These are phyloP conservation scores for Stichodactyla helianthus DNA, from an alignment of 64 coral and sea anemone species.

Conservation along the genomic window DNA sequence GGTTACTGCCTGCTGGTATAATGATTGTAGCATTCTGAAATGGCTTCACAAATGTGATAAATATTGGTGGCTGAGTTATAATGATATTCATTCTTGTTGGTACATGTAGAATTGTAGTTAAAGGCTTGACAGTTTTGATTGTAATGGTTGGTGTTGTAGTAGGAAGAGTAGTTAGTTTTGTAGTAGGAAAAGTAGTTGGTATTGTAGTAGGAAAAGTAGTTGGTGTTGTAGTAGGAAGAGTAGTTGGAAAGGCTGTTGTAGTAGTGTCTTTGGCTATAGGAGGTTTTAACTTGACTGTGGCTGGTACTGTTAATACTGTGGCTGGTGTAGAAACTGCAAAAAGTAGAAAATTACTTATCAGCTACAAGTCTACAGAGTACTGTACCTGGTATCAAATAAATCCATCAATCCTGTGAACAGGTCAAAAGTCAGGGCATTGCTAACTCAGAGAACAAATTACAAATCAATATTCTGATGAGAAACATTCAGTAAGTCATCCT, in stretches of 20 bases:
- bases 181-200: not conserved
- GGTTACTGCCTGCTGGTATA: not conserved
- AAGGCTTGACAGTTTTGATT: not conserved
- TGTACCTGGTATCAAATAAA: no score
- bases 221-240: not conserved
- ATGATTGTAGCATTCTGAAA: constrained; percentile 18
- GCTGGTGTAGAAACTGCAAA: not conserved
- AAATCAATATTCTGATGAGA: no score
- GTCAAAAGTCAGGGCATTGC: no score
- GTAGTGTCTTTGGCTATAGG: not conserved
- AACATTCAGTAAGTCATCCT: no score
- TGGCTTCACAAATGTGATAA: constrained; percentile 28
- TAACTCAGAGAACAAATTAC: no score
- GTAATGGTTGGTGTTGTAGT: not conserved
- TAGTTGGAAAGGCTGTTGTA: not conserved
- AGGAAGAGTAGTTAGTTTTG: not conserved
- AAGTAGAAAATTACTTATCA: not conserved
- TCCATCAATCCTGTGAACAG: no score
- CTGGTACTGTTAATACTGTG: not conserved
- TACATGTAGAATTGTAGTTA: not conserved
- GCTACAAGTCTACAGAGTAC: no score
- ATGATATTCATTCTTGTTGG: not conserved
- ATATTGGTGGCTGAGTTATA: not conserved
- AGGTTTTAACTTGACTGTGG: not conserved
- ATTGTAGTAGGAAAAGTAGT: not conserved